Evolutionary conservation across 1,140 invertebrate species (phyloP).

Genomic region (Saxidomus purpurata): DNA sequence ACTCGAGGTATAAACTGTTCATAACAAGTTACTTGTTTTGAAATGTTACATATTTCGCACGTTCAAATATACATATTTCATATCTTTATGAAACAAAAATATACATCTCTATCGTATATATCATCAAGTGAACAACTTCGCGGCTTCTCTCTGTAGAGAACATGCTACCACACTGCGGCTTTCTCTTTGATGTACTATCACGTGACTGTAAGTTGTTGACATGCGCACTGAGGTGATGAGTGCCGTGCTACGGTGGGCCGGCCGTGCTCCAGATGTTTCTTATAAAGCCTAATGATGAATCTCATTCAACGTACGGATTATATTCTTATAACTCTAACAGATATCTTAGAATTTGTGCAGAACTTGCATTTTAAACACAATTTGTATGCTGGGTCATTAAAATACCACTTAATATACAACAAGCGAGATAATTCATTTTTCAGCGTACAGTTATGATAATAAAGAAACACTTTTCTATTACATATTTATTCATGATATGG

Average conservation of each 20-base stretch:
- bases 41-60: slow-evolving; percentile 26
- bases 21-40: too few species aligned
- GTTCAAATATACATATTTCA: slow-evolving; percentile 40
- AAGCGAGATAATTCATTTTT: too few species aligned
- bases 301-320: slow-evolving; percentile 13
- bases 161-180: slow-evolving; percentile 37
- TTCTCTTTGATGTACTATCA: slow-evolving; percentile 53
- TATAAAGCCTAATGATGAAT: background rate
- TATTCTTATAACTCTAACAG: slow-evolving; percentile 43
- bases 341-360: slow-evolving; percentile 22
- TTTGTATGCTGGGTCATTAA: background rate
- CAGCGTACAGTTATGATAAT: too few species aligned
- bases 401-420: background rate
- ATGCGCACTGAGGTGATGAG: slow-evolving; percentile 59
- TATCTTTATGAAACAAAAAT: slow-evolving; percentile 54
- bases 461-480: too few species aligned
- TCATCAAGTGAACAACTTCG: slow-evolving; percentile 36
- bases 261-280: slow-evolving; percentile 44
- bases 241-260: slow-evolving; percentile 45
- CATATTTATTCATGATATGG: too few species aligned
- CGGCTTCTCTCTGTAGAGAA: slow-evolving; percentile 15
- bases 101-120: slow-evolving; percentile 36
- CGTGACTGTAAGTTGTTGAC: slow-evolving; percentile 56
- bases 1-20: too few species aligned
- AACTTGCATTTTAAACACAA: background rate